Evolutionary conservation across 2,113 vertebrate genomes (phyloP).

Genomic region (Procavia capensis): DNA sequence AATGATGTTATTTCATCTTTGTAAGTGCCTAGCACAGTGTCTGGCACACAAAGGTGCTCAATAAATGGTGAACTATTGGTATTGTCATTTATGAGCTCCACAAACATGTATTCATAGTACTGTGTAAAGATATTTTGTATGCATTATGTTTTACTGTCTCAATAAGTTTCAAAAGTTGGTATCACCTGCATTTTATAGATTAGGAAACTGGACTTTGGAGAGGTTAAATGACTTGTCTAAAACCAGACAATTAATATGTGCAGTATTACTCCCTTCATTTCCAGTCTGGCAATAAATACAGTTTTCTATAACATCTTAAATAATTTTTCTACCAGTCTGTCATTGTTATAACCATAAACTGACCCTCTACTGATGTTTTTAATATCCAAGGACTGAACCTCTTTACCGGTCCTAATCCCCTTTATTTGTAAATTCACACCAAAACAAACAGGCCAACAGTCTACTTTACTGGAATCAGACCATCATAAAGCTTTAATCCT

Average conservation of each 20-base stretch:
- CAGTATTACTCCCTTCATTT: background rate
- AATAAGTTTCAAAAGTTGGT: background rate
- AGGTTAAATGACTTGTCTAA: slow-evolving; percentile 21
- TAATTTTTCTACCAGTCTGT: background rate
- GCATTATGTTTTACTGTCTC: background rate
- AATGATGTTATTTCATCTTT: slow-evolving; percentile 6
- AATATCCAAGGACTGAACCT: slow-evolving; percentile 1
- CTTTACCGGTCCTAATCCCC: background rate
- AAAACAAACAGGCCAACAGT: background rate
- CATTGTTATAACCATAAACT: background rate
- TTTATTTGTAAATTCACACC: slow-evolving; percentile 27
- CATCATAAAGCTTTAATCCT: background rate
- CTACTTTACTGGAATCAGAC: slow-evolving; percentile 5
- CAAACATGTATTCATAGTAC: slow-evolving; percentile 14
- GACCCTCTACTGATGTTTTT: background rate
- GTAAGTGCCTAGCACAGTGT: background rate
- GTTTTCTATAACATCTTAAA: slow-evolving; percentile 40
- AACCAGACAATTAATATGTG: slow-evolving; percentile 3
- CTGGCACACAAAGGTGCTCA: background rate
- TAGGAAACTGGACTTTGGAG: background rate
- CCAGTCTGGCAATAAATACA: background rate
- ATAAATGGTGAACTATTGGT: background rate
- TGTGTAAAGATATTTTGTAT: background rate
- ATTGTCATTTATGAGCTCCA: slow-evolving; percentile 39
- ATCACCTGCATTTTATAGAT: slow-evolving; percentile 27